A percentile compares a stretch with the other conserved stretches of the same genome.
Conservation (phyloP, 2,113 vertebrate genomes). For the Mandrillus leucophaeus region DNA sequence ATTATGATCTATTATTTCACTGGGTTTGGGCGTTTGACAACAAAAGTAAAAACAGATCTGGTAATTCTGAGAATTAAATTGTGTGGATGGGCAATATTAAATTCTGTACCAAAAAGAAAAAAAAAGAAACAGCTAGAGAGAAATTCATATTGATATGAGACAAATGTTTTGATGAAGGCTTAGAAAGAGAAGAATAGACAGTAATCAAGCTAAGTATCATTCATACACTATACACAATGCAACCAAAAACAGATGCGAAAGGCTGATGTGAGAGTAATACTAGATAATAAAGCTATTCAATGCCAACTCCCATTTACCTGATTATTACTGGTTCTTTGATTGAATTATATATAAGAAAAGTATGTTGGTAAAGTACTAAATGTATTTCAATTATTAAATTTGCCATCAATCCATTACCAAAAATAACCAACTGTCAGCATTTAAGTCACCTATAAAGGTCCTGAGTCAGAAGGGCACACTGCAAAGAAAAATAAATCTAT, state of each 20-base stretch:
- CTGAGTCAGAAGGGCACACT: background rate
- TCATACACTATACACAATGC: slow-evolving; percentile 38
- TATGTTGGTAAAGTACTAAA: slow-evolving; percentile 28
- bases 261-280: slow-evolving; percentile 42
- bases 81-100: slow-evolving; percentile 74
- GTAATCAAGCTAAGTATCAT: slow-evolving; percentile 67
- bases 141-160: slow-evolving; percentile 73
- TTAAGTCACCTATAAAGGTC: background rate
- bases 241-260: slow-evolving; percentile 43
- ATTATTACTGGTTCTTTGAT: slow-evolving; percentile 58
- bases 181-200: slow-evolving; percentile 67
- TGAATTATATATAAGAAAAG: slow-evolving; percentile 26
- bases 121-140: slow-evolving; percentile 54
- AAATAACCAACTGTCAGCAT: background rate
- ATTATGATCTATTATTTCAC: slow-evolving; percentile 82
- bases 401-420: background rate
- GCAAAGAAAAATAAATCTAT: background rate
- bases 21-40: slow-evolving; percentile 75
- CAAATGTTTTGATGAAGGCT: slow-evolving; percentile 77
- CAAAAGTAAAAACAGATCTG: slow-evolving; percentile 71
- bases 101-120: slow-evolving; percentile 37
- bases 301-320: slow-evolving; percentile 44
- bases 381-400: slow-evolving; percentile 43
- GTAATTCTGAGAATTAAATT: slow-evolving; percentile 83
- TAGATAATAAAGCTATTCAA: slow-evolving; percentile 52